Base-by-base conservation (phyloP, 64 coral and sea anemone genomes). In the Trachythela sp. region DNA sequence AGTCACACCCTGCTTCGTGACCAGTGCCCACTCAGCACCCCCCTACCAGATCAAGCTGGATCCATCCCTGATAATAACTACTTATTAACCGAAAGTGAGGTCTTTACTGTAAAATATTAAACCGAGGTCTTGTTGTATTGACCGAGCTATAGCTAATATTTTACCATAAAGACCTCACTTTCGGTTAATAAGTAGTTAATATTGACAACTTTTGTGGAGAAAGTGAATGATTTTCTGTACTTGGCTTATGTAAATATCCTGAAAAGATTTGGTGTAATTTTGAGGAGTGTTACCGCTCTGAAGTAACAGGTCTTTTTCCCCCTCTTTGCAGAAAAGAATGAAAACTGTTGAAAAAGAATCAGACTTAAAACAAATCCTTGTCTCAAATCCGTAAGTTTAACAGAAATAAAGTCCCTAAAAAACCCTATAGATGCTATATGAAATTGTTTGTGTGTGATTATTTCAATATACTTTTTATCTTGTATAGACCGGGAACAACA, bases 361-460 rank as follows among this genome's bases (percentile, higher is more conserved):
- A 80, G 75, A 80, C 75, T 80, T 80, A 29, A 80, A 80, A 35
- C 75, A 80, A 80, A 80, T 80, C 17, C 75, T 80, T 38, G 75
- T 80, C 30, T 80, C 75, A 35, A 80, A 80, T 29, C 75, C 75
- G 75, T 80, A 80, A 80, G 75, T 80, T 39, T 37, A 30, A 3
- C 9, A 6, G 56, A 64, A 64, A 5, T 26, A 20, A 52, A 52
- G 0, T 64, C 26, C 20, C 24, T 64, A 27, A 45, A 6, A 45
- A 4, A 45, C 11, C 42, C 42, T 86, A 24, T 2, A 24, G n/a
- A n/a, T n/a, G n/a, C n/a, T n/a, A n/a, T n/a, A n/a, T n/a, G n/a
- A n/a, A n/a, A n/a, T n/a, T n/a, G n/a, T n/a, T n/a, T n/a, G n/a
- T n/a, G n/a, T n/a, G n/a, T n/a, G n/a, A n/a, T 86, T 33, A 18